Percentiles rank a stretch among this genome's conserved stretches.
Conservation (phyloP, 2,113 vertebrate species). For the Leucoraja erinaceus region DNA sequence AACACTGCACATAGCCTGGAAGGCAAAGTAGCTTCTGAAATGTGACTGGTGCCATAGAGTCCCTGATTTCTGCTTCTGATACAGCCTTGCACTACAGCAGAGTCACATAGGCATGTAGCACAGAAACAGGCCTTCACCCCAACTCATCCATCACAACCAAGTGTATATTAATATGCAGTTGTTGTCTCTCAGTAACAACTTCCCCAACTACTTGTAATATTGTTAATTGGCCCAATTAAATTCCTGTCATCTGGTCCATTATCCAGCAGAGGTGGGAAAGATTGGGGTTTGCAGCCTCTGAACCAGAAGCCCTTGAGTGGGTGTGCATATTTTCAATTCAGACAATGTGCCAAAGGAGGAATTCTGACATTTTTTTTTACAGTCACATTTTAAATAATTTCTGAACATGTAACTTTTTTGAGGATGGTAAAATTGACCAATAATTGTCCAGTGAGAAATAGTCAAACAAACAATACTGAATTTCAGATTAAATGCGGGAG, state of each 20-base stretch:
- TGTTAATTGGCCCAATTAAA: not conserved
- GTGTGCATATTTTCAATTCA: not conserved
- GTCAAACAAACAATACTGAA: not conserved
- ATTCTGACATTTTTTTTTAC: not conserved
- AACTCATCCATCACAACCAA: too few species aligned
- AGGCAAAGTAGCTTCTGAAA: not conserved
- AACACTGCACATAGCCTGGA: not conserved
- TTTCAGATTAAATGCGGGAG: not conserved
- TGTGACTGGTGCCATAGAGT: not conserved
- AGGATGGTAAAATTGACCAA: not conserved
- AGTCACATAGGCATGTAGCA: too few species aligned
- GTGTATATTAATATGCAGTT: not conserved
- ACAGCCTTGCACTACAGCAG: not conserved
- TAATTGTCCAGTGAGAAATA: not conserved
- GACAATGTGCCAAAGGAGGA: too few species aligned
- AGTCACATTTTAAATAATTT: slow-evolving; percentile 26
- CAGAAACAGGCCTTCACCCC: too few species aligned
- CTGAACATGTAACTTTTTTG: not conserved
- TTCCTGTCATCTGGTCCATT: not conserved
- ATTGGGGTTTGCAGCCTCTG: not conserved
- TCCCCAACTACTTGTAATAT: not conserved
- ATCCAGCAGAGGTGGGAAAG: not conserved
- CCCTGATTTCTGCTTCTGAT: not conserved
- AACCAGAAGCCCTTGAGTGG: not conserved
- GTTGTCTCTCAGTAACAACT: not conserved